Evolutionary conservation across 2,113 vertebrate genomes (phyloP), one percentile per base, ranked within the genome.

Genomic region (Sander vitreus): DNA sequence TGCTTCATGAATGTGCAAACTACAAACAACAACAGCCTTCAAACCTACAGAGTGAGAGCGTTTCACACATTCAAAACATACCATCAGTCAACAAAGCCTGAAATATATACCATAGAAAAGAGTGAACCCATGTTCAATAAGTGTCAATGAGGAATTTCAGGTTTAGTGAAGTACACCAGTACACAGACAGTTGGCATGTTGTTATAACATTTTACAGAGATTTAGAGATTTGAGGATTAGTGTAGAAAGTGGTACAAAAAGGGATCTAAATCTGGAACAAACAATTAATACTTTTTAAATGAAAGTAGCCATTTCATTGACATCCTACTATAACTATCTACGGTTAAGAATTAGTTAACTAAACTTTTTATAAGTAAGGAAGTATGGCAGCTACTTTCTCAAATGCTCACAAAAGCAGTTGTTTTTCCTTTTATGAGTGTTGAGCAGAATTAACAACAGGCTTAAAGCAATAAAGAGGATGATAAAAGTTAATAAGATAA

Each of bases 401-500:
- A 72, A 68, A 68, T 57, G 65, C 62, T 74, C 47, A 64, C 50
- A 68, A 76, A 78, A 80, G 63, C 72, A 77, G 75, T 72, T 82
- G 79, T 80, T 85, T 80, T 58, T 70, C 30, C 15, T 33, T 83
- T 86, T 80, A 80, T 18, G 30, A 77, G 74, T 18, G 76, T 63
- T 63, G 47, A 71, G 78, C 79, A 51, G 65, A 83, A 65, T 80
- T 78, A 69, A 78, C 58, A 72, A 55, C 82, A 79, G 67, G 54
- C 27, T 58, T 76, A 39, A 81, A 55, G 62, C 75, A 82, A 86
- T 89, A 72, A 85, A 84, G 30, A 77, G 55, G 80, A 77, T 71
- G 82, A 80, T 89, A 79, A 90, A 89, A 73, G 70, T 79, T 89
- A 77, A 85, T 76, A 50, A 76, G 71, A 85, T 78, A 76, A 78